Evolutionary conservation across 2,797 vertebrate genomes (phyloP).

Genomic region (Aviceda cuculoides): DNA sequence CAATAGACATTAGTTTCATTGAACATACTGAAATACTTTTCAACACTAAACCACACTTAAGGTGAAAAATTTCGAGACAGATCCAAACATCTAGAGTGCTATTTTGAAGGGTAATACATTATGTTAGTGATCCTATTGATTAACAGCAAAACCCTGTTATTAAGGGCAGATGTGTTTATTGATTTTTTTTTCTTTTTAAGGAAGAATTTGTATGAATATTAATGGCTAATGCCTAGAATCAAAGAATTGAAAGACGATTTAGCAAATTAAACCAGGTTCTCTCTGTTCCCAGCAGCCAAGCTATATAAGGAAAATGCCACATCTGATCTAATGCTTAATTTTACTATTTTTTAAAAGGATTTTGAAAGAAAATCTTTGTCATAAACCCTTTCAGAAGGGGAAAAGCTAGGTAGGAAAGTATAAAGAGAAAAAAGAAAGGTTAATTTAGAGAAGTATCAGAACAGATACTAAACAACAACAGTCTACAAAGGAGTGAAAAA

Average conservation of each 20-base stretch:
- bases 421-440: neutral
- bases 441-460: neutral
- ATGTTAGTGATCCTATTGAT: constrained; percentile 17
- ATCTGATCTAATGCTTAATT: neutral
- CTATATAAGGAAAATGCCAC: neutral
- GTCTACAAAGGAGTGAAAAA: neutral
- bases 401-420: neutral
- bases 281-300: neutral
- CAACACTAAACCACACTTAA: neutral
- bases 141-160: neutral
- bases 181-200: constrained; percentile 37
- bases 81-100: neutral
- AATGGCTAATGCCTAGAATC: neutral
- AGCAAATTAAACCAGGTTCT: neutral
- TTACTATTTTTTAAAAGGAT: neutral
- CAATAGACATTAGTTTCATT: neutral
- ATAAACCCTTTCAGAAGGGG: neutral
- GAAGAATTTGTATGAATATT: constrained; percentile 18
- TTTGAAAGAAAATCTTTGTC: neutral
- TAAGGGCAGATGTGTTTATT: constrained; percentile 24
- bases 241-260: neutral
- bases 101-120: constrained; percentile 22
- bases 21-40: neutral
- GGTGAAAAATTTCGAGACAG: neutral
- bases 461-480: neutral